Evolutionary conservation across 2,113 vertebrate species (phyloP), one percentile per base, ranked within the genome.

Genomic region (Myotis yumanensis): DNA sequence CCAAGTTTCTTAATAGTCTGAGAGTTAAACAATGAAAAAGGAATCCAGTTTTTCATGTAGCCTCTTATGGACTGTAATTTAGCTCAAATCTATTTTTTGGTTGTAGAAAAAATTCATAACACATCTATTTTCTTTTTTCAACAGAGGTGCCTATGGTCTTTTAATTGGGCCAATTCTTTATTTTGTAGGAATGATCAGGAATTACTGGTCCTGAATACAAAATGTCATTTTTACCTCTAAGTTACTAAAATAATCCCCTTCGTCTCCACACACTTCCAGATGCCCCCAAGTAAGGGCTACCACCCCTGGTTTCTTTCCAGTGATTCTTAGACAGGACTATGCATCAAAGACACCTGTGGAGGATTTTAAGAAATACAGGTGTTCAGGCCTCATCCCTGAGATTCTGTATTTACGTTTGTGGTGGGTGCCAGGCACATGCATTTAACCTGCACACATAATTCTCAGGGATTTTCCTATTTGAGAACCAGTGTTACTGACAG

Each of bases 1-100:
- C 43, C 52, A 84, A 76, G 77, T 37, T 79, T 88, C 73, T 92
- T n/a, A 83, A 12, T 48, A 80, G 52, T 68, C 15, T 84, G 86
- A 89, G 48, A 92, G 48, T 91, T 71, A 72, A 68, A 86, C 77
- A 81, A 20, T 54, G 43, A 43, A 84, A 84, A 89, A 89, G 73
- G 15, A 93, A 72, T 48, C 32, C 62, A 4, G 9, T 48, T 73
- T 96, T 71, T 89, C n/a, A 37, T 85, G n/a, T 3, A 12, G 12
- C 46, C 46, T 84, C 23, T 72, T 84, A 16, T 3, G 43, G 59
- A 71, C 14, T 62, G 0, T 85, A 91, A 59, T 90, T 86, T 73
- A 86, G 84, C 46, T 73, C 2, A 18, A 0, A 15, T 89, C 11
- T 62, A 2, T 94, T 93, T 89, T 89, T 59, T 86, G 7, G 86